Evolutionary conservation across 2,888 invertebrate genomes (phyloP).

Genomic region (Tricholauxania praeusta): DNA sequence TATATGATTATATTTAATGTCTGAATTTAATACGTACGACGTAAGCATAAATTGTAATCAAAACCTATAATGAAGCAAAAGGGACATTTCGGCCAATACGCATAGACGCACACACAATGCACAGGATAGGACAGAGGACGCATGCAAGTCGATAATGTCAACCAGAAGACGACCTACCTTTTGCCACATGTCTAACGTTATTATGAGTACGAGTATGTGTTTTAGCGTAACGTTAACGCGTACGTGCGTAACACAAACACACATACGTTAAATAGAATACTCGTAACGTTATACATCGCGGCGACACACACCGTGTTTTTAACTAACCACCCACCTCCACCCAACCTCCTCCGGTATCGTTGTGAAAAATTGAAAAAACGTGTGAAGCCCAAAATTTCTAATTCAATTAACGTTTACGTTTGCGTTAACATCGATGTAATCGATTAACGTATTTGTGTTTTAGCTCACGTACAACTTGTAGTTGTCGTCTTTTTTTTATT

Average conservation of each 20-base stretch:
- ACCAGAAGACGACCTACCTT: not conserved
- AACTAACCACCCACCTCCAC: slow-evolving; percentile 1
- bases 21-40: slow-evolving; percentile 9
- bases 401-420: slow-evolving; percentile 30
- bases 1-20: slow-evolving; percentile 18
- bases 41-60: not conserved
- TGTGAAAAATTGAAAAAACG: not conserved
- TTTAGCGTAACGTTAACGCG: not conserved
- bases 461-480: not conserved
- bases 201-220: not conserved
- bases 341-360: not conserved
- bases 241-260: not conserved
- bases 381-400: slow-evolving; percentile 23
- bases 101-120: slow-evolving; percentile 35
- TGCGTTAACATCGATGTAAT: slow-evolving; percentile 20
- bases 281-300: no score
- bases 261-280: not conserved
- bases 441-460: slow-evolving; percentile 19
- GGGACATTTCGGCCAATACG: slow-evolving; percentile 4
- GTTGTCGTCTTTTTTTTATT: slow-evolving; percentile 2
- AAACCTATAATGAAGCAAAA: not conserved
- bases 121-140: not conserved
- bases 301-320: no score
- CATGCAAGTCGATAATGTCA: slow-evolving; percentile 1
- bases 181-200: no score